Percentiles rank a stretch among this genome's conserved stretches.
Conservation (phyloP, 2,888 invertebrate species). For the Parelbella ahira region DNA sequence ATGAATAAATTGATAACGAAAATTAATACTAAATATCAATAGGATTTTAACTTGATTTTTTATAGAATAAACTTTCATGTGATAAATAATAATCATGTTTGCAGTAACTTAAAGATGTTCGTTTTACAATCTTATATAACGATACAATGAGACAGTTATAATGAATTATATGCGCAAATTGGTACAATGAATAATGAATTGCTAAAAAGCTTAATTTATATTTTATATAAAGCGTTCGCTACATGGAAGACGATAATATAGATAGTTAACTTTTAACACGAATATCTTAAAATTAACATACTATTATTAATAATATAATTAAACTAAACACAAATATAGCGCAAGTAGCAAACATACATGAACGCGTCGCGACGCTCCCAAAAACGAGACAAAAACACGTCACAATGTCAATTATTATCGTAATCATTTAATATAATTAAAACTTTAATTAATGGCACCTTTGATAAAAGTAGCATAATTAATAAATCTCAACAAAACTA, state of each 20-base stretch:
- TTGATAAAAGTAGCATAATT: slow-evolving; percentile 23
- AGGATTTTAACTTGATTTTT: too few relatives aligned
- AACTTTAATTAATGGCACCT: slow-evolving; percentile 28
- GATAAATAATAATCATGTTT: too few relatives aligned
- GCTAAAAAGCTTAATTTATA: too few relatives aligned
- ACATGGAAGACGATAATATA: slow-evolving; percentile 62
- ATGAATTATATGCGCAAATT: too few relatives aligned
- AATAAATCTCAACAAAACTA: slow-evolving; percentile 21
- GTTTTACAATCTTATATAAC: too few relatives aligned
- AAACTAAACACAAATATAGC: slow-evolving; percentile 45
- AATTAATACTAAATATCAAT: too few relatives aligned
- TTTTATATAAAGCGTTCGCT: slow-evolving; percentile 43
- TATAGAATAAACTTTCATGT: too few relatives aligned
- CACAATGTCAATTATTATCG: slow-evolving; percentile 31
- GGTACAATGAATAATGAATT: too few relatives aligned
- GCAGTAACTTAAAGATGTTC: too few relatives aligned
- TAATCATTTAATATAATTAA: slow-evolving; percentile 30
- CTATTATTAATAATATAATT: slow-evolving; percentile 26
- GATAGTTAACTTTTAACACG: slow-evolving; percentile 42
- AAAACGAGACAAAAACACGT: slow-evolving; percentile 56
- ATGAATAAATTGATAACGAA: too few relatives aligned
- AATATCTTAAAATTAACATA: slow-evolving; percentile 24
- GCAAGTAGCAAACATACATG: slow-evolving; percentile 67
- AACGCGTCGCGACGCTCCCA: slow-evolving; percentile 72
- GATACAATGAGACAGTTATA: too few relatives aligned